Evolutionary conservation across 2,797 vertebrate genomes (phyloP).

Genomic region (Microtus californicus): DNA sequence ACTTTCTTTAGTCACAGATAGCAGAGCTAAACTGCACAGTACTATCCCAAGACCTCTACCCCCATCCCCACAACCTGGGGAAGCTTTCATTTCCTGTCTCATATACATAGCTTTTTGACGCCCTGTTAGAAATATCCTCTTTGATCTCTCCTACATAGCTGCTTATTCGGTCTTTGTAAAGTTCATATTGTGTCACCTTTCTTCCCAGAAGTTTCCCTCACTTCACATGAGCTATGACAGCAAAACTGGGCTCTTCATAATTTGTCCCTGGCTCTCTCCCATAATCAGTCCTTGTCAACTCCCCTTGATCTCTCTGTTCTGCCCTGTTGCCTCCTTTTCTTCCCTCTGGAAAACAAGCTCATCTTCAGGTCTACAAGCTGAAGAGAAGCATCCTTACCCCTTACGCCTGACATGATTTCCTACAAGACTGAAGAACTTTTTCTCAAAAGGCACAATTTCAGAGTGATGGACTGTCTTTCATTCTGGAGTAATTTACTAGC

Average conservation of each 20-base stretch:
- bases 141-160: not conserved
- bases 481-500: slow-evolving; percentile 8
- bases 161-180: slow-evolving; percentile 53
- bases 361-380: slow-evolving; percentile 43
- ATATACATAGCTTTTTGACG: not conserved
- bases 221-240: not conserved
- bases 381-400: not conserved
- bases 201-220: not conserved
- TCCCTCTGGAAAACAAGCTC: slow-evolving; percentile 20
- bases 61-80: not conserved
- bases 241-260: not conserved
- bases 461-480: slow-evolving; percentile 6
- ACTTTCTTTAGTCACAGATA: not conserved
- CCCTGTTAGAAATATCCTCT: not conserved
- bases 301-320: not conserved
- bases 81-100: not conserved
- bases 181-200: not conserved
- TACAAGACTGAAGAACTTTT: slow-evolving; percentile 43
- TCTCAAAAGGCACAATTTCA: slow-evolving; percentile 22
- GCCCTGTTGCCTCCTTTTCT: not conserved
- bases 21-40: slow-evolving; percentile 12
- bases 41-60: not conserved
- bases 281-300: not conserved
- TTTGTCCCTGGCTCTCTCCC: not conserved
- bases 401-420: slow-evolving; percentile 10